A percentile compares a stretch with the other conserved stretches of the same genome.
These are phyloP conservation scores for Armadillidium nasatum DNA, from an alignment of 1,140 invertebrate species.

Conservation along the genomic window DNA sequence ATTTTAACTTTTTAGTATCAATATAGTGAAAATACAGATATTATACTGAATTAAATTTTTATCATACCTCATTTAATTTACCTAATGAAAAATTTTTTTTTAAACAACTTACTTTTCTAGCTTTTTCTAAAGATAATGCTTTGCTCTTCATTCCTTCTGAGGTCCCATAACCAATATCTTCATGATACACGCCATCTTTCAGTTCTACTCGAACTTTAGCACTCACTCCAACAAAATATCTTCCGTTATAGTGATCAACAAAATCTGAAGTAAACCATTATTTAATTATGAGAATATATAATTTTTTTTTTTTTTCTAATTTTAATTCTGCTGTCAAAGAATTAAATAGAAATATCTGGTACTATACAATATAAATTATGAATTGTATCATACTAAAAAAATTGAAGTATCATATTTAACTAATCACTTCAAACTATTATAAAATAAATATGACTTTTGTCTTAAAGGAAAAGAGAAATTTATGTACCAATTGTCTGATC, in stretches of 20 bases:
- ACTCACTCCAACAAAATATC: slow-evolving; percentile 54
- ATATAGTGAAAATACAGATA: too few relatives aligned
- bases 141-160: slow-evolving; percentile 55
- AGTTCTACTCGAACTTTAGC: slow-evolving; percentile 53
- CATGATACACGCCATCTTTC: slow-evolving; percentile 54
- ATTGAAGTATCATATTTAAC: too few relatives aligned
- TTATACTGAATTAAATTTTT: too few relatives aligned
- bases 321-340: too few relatives aligned
- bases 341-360: too few relatives aligned
- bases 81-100: neutral
- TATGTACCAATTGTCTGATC: slow-evolving; percentile 50
- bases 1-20: too few relatives aligned
- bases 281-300: neutral
- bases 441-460: too few relatives aligned
- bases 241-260: slow-evolving; percentile 49
- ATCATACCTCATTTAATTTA: too few relatives aligned
- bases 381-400: too few relatives aligned
- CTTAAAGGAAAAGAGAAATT: neutral
- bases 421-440: too few relatives aligned
- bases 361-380: too few relatives aligned
- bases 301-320: neutral
- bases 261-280: slow-evolving; percentile 36
- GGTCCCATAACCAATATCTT: slow-evolving; percentile 55
- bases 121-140: slow-evolving; percentile 53
- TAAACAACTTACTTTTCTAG: slow-evolving; percentile 48